A percentile compares a stretch with the other conserved stretches of the same genome.
These are phyloP conservation scores for Drosophila arawakana DNA, from an alignment of 1,140 invertebrate genomes.

Conservation along the genomic window DNA sequence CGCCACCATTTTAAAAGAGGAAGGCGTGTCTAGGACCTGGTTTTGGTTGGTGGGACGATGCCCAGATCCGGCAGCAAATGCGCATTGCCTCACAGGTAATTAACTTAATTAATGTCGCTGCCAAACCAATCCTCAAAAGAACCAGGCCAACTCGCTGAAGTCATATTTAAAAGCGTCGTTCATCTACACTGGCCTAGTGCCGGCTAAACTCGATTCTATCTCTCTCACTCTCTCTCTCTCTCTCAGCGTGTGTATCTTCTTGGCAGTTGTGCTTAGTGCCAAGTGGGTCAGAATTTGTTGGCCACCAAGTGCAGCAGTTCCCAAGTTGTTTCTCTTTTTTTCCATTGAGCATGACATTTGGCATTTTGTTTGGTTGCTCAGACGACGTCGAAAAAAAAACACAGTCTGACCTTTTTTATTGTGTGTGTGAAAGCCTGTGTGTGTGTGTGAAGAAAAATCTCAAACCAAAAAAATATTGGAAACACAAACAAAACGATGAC, in stretches of 20 bases:
- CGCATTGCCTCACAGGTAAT: conserved; percentile 40
- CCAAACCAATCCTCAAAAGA: conserved; percentile 48
- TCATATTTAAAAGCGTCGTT: conserved; percentile 40
- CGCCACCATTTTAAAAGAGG: conserved; percentile 28
- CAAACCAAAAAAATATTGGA: conserved; percentile 8
- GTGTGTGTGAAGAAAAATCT: conserved; percentile 5
- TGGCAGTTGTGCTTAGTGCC: conserved; percentile 31
- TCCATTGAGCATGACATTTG: conserved; percentile 58
- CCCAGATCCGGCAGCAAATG: conserved; percentile 13
- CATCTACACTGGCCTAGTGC: conserved; percentile 27
- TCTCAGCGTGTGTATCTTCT: neutral
- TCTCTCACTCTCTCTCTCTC: neutral
- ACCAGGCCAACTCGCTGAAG: conserved; percentile 18
- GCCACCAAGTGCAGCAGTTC: conserved; percentile 49
- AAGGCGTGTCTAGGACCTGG: conserved; percentile 45
- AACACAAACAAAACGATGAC: conserved; percentile 33
- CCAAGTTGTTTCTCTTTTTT: conserved; percentile 26
- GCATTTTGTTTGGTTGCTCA: conserved; percentile 61
- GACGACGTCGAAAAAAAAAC: conserved; percentile 45
- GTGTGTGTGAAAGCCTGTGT: conserved; percentile 4
- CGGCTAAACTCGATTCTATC: neutral
- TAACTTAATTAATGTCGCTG: conserved; percentile 54
- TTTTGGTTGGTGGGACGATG: neutral
- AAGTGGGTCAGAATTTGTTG: conserved; percentile 52
- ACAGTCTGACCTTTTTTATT: conserved; percentile 55